These are phyloP conservation scores for Myotis yumanensis DNA, from an alignment of 2,113 vertebrate genomes.

Conservation along the genomic window DNA sequence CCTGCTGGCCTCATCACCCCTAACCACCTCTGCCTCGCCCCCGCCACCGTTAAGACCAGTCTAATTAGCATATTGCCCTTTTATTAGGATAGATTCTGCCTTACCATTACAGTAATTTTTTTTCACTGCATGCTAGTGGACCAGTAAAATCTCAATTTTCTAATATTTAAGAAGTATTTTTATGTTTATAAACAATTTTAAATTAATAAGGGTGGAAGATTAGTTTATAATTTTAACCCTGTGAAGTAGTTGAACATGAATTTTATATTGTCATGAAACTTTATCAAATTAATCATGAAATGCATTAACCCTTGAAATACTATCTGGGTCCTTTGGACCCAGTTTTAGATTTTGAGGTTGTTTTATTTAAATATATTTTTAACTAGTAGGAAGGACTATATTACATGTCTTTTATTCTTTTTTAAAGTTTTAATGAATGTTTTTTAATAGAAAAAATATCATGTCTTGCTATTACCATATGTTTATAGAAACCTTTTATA, in stretches of 20 bases:
- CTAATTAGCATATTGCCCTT: no score
- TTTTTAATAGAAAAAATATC: not conserved
- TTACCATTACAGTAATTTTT: not conserved
- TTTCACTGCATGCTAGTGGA: not conserved
- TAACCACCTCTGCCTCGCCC: no score
- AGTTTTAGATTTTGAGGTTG: not conserved
- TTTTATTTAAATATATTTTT: not conserved
- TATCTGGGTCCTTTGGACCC: not conserved
- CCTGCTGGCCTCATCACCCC: no score
- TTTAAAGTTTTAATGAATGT: constrained; percentile 18
- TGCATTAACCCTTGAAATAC: not conserved
- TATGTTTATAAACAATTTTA: constrained; percentile 20
- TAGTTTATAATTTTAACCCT: not conserved
- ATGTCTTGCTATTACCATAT: not conserved
- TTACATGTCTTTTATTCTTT: not conserved
- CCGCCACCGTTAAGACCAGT: no score
- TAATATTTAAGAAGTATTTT: not conserved
- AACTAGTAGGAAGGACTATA: not conserved
- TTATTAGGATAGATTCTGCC: not conserved
- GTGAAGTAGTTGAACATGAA: not conserved
- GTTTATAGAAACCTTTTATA: not conserved
- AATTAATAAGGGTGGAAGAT: not conserved
- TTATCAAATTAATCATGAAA: not conserved
- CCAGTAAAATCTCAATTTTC: constrained; percentile 19
- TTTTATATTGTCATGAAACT: not conserved